phyloP scores from a whole-genome alignment of 2,113 vertebrate species.

The Sterrhoptilus dennistouni region DNA sequence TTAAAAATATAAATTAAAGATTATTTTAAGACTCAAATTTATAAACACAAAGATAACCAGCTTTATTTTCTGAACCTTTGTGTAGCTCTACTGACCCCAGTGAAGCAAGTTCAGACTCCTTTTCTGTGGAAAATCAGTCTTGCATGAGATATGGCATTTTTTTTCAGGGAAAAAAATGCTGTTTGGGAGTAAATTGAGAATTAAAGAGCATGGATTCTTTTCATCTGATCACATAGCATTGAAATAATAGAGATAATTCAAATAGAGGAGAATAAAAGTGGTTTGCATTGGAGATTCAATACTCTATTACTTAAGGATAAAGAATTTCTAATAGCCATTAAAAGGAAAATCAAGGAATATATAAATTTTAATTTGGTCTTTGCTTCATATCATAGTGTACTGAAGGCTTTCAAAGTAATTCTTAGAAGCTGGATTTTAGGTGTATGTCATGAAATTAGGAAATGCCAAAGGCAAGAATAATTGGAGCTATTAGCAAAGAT shows the following conservation, averaged over 20 bases:
- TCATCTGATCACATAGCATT: constrained; percentile 52
- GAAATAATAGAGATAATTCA: constrained; percentile 67
- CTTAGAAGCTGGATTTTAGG: constrained; percentile 63
- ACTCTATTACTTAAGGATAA: constrained; percentile 77
- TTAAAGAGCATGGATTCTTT: constrained; percentile 53
- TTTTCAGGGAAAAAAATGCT: constrained; percentile 33
- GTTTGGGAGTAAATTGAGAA: constrained; percentile 59
- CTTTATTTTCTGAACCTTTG: not conserved
- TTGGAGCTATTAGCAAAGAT: constrained; percentile 61
- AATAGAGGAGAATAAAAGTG: constrained; percentile 69
- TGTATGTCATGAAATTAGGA: constrained; percentile 64
- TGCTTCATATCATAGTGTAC: constrained; percentile 49
- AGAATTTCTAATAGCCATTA: constrained; percentile 78
- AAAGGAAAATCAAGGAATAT: constrained; percentile 75
- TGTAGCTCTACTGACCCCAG: not conserved
- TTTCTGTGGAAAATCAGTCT: not conserved
- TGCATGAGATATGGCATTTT: not conserved
- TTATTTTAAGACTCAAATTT: not conserved
- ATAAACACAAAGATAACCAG: not conserved
- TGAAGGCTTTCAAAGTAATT: constrained; percentile 59
- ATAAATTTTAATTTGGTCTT: constrained; percentile 76
- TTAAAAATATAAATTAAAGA: not conserved
- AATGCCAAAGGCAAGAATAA: constrained; percentile 72
- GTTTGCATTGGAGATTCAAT: constrained; percentile 71
- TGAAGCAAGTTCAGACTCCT: not conserved